These are phyloP conservation scores for Trimorus sp. DNA, from an alignment of 2,888 invertebrate genomes.

Conservation along the genomic window DNA sequence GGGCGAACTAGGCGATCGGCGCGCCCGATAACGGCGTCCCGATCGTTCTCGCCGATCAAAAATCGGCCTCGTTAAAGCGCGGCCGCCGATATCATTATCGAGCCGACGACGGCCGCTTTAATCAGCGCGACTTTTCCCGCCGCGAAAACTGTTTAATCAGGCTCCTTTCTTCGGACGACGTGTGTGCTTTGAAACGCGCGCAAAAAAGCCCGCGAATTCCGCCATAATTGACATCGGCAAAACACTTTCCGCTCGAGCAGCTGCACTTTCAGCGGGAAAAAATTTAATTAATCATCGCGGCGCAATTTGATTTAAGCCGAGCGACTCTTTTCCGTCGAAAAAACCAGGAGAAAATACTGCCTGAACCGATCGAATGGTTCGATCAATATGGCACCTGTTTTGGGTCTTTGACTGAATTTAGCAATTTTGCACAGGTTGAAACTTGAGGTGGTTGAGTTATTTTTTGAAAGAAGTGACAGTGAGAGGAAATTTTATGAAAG, in stretches of 20 bases:
- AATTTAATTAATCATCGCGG: conserved; percentile 44
- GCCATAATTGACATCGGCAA: conserved; percentile 35
- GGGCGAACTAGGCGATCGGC: conserved; percentile 70
- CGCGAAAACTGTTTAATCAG: conserved; percentile 27
- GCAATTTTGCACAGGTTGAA: too few species aligned
- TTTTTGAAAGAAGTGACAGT: too few species aligned
- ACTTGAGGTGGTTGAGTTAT: too few species aligned
- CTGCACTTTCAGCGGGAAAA: conserved; percentile 30
- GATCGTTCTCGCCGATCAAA: conserved; percentile 64
- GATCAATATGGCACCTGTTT: too few species aligned
- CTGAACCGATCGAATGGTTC: too few species aligned
- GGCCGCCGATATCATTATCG: conserved; percentile 51
- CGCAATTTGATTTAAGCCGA: conserved; percentile 23
- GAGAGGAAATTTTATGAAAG: too few species aligned
- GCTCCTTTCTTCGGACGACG: conserved; percentile 32
- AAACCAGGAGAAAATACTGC: background rate
- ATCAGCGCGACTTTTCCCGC: conserved; percentile 56
- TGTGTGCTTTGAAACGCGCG: background rate
- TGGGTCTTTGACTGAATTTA: too few species aligned
- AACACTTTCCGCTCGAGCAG: conserved; percentile 48
- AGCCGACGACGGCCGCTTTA: conserved; percentile 60
- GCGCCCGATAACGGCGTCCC: conserved; percentile 66
- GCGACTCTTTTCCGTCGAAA: background rate
- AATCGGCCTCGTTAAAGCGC: conserved; percentile 57
- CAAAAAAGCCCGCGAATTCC: background rate